phyloP scores from a whole-genome alignment of 2,113 vertebrate genomes.

The Odontophorus gujanensis region DNA sequence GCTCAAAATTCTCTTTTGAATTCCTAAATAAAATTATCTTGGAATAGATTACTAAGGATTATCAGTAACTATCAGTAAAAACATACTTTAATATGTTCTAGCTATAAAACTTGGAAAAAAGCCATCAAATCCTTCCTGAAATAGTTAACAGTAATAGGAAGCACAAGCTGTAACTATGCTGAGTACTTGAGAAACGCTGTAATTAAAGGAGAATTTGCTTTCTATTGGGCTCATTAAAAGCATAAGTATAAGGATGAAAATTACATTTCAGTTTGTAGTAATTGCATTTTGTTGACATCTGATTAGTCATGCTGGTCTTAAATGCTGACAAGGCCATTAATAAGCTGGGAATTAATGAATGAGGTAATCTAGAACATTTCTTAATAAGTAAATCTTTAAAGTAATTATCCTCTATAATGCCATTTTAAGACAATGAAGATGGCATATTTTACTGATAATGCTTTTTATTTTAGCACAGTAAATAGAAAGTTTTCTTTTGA shows the following conservation, averaged over 20 bases:
- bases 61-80: background rate
- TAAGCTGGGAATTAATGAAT: constrained; percentile 49
- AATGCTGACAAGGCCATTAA: constrained; percentile 42
- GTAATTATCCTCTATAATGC: constrained; percentile 1
- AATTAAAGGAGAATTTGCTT: constrained; percentile 18
- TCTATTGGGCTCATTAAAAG: constrained; percentile 50
- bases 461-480: background rate
- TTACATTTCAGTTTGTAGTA: constrained; percentile 40
- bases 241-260: constrained; percentile 17
- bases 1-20: background rate
- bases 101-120: background rate
- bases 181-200: background rate
- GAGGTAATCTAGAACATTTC: constrained; percentile 23
- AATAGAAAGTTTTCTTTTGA: background rate
- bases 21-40: background rate
- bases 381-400: constrained; percentile 43
- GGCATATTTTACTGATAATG: background rate
- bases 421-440: background rate
- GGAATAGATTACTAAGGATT: background rate
- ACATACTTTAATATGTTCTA: background rate
- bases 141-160: background rate
- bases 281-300: constrained; percentile 56
- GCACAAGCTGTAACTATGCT: background rate
- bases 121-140: background rate
- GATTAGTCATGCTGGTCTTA: constrained; percentile 53